Evolutionary conservation across 2,113 vertebrate species (phyloP).

Genomic region (Rhinogobius similis): DNA sequence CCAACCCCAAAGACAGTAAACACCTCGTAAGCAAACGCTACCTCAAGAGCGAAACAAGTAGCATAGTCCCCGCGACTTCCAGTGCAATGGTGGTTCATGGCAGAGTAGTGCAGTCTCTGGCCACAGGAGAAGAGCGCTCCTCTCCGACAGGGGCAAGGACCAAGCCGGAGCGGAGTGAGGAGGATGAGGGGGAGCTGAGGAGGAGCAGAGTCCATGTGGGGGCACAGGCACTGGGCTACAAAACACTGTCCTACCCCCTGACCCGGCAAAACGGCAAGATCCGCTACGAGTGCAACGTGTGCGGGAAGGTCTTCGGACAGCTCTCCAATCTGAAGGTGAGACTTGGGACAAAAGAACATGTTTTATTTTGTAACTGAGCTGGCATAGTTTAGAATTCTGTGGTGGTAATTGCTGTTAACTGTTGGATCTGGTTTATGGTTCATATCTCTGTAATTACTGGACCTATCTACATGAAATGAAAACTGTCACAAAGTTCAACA

Average conservation of each 20-base stretch:
- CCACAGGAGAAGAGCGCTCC: constrained; percentile 17
- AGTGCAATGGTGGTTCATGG: constrained; percentile 19
- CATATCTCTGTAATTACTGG: no score
- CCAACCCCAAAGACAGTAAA: constrained; percentile 44
- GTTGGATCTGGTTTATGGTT: no score
- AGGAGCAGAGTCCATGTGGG: constrained; percentile 78
- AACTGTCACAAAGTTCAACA: no score
- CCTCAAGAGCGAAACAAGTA: constrained; percentile 49
- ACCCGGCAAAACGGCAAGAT: constrained; percentile 96
- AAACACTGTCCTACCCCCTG: constrained; percentile 91
- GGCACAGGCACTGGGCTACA: constrained; percentile 82
- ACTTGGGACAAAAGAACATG: background rate
- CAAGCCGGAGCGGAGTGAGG: constrained; percentile 62
- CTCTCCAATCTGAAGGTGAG: constrained; percentile 96
- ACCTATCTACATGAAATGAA: no score
- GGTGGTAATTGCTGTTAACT: no score
- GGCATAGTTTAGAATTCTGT: no score
- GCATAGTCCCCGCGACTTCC: constrained; percentile 16
- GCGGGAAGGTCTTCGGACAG: constrained; percentile 92
- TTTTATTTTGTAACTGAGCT: no score
- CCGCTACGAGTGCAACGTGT: constrained; percentile 94
- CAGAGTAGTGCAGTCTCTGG: constrained; percentile 11
- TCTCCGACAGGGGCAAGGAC: no score
- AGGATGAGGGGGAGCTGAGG: constrained; percentile 84
- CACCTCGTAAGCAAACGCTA: constrained; percentile 55